Conservation (phyloP, 2,113 vertebrate genomes). For the Fregata magnificens region DNA sequence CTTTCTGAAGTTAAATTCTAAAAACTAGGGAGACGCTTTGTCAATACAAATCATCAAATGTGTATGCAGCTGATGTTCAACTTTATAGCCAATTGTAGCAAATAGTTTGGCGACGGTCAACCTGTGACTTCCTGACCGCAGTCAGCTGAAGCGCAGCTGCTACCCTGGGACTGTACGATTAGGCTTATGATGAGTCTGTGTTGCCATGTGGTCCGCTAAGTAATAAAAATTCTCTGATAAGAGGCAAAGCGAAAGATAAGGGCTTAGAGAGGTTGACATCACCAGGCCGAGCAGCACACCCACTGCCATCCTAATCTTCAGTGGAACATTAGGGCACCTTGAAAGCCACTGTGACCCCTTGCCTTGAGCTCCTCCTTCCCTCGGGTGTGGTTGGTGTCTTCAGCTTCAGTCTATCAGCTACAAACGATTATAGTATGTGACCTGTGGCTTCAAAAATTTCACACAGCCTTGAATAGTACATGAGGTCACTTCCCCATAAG, state of each 20-base stretch:
- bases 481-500: neutral
- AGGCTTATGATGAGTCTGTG: neutral
- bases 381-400: neutral
- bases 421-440: neutral
- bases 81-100: neutral
- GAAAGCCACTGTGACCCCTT: neutral
- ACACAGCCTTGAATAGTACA: neutral
- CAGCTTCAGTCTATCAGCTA: neutral
- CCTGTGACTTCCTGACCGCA: neutral
- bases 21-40: neutral
- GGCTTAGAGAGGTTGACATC: neutral
- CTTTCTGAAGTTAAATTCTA: neutral
- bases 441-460: neutral
- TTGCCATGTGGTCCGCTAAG: neutral
- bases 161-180: neutral
- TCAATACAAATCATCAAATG: neutral
- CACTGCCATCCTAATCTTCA: fast-evolving
- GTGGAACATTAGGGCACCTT: neutral
- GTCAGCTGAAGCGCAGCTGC: neutral
- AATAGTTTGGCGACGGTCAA: neutral
- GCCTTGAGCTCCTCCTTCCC: neutral
- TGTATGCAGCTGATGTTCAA: neutral
- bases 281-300: neutral
- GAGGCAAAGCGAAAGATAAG: neutral
- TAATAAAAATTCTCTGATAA: neutral